Conservation (phyloP, 2,797 vertebrate species). For the Austrolebias charrua region DNA sequence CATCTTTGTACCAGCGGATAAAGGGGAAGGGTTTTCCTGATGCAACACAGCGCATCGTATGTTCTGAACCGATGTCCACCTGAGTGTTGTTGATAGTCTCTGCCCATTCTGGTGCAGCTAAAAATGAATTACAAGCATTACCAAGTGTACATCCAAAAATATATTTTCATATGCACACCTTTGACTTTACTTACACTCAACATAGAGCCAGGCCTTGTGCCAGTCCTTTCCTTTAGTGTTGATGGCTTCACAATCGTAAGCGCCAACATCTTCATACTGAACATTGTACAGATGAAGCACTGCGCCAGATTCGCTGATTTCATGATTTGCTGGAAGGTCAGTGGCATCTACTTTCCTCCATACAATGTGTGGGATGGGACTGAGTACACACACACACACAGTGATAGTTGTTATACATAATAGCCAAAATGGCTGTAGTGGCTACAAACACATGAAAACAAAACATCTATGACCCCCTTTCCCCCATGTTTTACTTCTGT, state of each 20-base stretch:
- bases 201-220: slow-evolving; percentile 91
- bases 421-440: no score
- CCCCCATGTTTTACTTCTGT: no score
- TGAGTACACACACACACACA: slow-evolving; percentile 48
- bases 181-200: slow-evolving; percentile 84
- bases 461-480: no score
- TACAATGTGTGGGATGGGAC: slow-evolving; percentile 93
- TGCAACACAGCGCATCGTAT: slow-evolving; percentile 92
- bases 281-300: slow-evolving; percentile 94
- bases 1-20: slow-evolving; percentile 97
- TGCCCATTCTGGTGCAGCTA: slow-evolving; percentile 96
- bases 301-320: slow-evolving; percentile 91
- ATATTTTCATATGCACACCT: neutral
- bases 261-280: slow-evolving; percentile 94
- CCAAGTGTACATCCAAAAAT: neutral
- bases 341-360: slow-evolving; percentile 91
- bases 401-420: neutral
- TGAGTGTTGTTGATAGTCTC: slow-evolving; percentile 97
- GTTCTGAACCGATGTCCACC: slow-evolving; percentile 91
- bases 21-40: slow-evolving; percentile 91
- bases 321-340: slow-evolving; percentile 89
- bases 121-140: slow-evolving; percentile 1
- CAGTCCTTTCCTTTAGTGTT: slow-evolving; percentile 96
- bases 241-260: slow-evolving; percentile 94
- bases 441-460: no score